phyloP scores from a whole-genome alignment of 2,113 vertebrate species.

The Corythornis vintsioides region DNA sequence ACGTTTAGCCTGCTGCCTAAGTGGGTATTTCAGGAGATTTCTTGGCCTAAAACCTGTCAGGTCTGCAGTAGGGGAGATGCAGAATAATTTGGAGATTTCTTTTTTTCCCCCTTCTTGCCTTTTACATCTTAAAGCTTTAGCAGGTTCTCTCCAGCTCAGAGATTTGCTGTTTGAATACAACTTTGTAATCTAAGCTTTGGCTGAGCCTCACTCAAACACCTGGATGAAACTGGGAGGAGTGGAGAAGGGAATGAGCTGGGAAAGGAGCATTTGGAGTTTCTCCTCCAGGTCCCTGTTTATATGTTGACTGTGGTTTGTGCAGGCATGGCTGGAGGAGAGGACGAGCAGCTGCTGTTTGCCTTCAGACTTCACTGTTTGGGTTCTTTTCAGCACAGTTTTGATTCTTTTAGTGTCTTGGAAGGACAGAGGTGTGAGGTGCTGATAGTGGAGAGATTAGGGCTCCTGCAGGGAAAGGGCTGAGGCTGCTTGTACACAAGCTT shows the following conservation, averaged over 20 bases:
- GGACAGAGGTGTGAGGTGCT: background rate
- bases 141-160: background rate
- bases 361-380: background rate
- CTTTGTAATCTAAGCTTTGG: background rate
- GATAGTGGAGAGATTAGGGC: background rate
- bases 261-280: background rate
- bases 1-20: background rate
- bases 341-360: background rate
- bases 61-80: background rate
- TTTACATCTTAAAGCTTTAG: background rate
- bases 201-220: background rate
- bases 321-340: background rate
- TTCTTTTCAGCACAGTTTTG: background rate
- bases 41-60: background rate
- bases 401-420: background rate
- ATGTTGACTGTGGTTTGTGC: too few species aligned
- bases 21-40: background rate
- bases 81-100: background rate
- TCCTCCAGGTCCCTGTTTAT: background rate
- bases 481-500: background rate
- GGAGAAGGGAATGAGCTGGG: background rate
- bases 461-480: background rate
- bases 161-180: background rate
- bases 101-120: background rate
- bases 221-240: background rate